Percentiles rank a stretch among this genome's conserved stretches.
phyloP scores from a whole-genome alignment of 2,113 vertebrate species.

The Cyphomyrus discorhynchus region DNA sequence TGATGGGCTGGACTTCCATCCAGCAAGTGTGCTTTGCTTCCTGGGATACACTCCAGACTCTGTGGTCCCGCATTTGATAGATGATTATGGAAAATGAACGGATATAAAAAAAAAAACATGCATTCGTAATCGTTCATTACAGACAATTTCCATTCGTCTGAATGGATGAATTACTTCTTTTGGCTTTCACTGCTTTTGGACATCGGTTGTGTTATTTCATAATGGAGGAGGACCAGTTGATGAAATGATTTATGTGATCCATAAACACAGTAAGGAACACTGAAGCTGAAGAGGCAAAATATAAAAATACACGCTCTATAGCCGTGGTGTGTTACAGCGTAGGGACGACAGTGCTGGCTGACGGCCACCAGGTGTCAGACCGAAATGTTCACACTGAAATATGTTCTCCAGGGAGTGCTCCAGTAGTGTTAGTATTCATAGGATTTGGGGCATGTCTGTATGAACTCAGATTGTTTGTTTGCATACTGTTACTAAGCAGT shows the following conservation, averaged over 20 bases:
- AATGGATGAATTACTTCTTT: not conserved
- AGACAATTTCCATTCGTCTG: not conserved
- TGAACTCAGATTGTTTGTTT: not conserved
- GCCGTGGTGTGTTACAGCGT: too few species aligned
- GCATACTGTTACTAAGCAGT: not conserved
- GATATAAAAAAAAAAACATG: not conserved
- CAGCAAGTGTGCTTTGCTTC: not conserved
- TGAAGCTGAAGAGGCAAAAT: not conserved
- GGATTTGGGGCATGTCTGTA: not conserved
- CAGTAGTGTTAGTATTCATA: not conserved
- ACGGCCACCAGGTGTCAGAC: not conserved
- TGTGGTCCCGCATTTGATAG: not conserved
- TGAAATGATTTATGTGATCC: not conserved
- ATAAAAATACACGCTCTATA: not conserved
- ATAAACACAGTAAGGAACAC: not conserved
- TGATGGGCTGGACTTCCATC: not conserved
- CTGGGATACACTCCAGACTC: not conserved
- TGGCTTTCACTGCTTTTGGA: not conserved
- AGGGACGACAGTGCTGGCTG: not conserved
- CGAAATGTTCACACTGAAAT: not conserved
- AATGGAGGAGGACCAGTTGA: not conserved
- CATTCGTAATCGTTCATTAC: not conserved
- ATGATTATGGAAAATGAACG: not conserved
- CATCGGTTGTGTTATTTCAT: not conserved
- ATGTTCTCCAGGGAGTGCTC: not conserved